Percentiles rank a stretch among this genome's conserved stretches.
Conservation (phyloP, 1,140 invertebrate species). For the Bombus sibiricus region DNA sequence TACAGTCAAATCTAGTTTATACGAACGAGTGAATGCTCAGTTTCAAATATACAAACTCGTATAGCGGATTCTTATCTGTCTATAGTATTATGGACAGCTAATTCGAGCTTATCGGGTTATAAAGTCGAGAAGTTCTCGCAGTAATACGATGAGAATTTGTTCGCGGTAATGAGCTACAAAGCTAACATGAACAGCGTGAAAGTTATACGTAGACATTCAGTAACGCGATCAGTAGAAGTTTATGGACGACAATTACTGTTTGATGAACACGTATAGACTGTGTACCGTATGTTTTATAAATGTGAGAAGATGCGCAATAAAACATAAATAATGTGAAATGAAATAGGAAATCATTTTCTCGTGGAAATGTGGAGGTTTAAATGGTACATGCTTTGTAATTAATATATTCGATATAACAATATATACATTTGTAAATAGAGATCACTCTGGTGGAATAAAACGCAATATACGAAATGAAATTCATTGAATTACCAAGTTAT, state of each 20-base stretch:
- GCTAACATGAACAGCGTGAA: neutral
- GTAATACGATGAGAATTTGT: constrained; percentile 20
- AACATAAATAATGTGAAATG: too few species aligned
- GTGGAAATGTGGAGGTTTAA: too few species aligned
- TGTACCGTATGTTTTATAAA: neutral
- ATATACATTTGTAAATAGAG: too few species aligned
- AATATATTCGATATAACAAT: too few species aligned
- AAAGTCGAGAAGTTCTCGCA: constrained; percentile 28
- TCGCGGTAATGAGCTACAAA: neutral
- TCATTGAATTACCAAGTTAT: too few species aligned
- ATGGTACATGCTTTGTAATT: too few species aligned
- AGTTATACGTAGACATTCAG: neutral
- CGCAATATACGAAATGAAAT: too few species aligned
- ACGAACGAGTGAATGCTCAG: neutral
- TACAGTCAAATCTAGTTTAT: neutral
- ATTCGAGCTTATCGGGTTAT: neutral
- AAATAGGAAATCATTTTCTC: too few species aligned
- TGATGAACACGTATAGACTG: neutral
- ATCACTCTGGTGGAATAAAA: too few species aligned
- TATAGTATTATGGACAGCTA: constrained; percentile 18
- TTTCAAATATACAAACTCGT: neutral
- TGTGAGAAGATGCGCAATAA: too few species aligned
- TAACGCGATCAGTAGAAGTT: neutral
- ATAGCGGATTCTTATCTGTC: neutral
- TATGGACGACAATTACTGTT: neutral